Percentiles rank a stretch among this genome's conserved stretches.
These are phyloP conservation scores for Congeria kusceri DNA, from an alignment of 2,888 invertebrate genomes.

Conservation along the genomic window DNA sequence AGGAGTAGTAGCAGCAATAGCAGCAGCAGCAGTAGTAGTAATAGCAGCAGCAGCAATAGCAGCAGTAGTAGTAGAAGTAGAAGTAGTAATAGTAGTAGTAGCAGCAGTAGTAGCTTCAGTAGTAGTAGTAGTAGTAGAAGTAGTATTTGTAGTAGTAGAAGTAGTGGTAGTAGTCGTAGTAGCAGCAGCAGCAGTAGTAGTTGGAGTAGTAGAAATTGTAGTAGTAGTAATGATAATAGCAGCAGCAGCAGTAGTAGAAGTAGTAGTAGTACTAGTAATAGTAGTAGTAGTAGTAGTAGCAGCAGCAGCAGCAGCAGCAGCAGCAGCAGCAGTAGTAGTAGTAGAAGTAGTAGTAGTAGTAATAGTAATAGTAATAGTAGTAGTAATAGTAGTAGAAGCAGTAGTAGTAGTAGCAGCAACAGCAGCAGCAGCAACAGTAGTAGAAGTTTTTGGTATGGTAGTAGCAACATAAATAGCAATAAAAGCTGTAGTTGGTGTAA, in stretches of 20 bases:
- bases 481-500: background rate
- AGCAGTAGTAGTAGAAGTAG: background rate
- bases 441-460: background rate
- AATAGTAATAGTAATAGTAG: conserved; percentile 2
- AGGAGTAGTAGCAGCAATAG: background rate
- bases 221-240: background rate
- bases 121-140: background rate
- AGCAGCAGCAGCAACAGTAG: background rate
- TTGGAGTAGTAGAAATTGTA: background rate
- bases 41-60: background rate
- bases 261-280: too few relatives aligned
- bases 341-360: conserved; percentile 6
- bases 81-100: background rate
- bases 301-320: background rate
- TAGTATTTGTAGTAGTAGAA: too few relatives aligned
- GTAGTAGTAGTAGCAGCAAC: background rate
- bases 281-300: too few relatives aligned
- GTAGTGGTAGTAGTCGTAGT: background rate
- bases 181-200: background rate
- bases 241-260: background rate
- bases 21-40: background rate
- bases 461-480: background rate
- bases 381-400: conserved; percentile 2
- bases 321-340: conserved; percentile 2
- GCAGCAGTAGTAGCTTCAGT: background rate